phyloP scores from a whole-genome alignment of 2,113 vertebrate genomes.

The Anser brachyrhynchus region DNA sequence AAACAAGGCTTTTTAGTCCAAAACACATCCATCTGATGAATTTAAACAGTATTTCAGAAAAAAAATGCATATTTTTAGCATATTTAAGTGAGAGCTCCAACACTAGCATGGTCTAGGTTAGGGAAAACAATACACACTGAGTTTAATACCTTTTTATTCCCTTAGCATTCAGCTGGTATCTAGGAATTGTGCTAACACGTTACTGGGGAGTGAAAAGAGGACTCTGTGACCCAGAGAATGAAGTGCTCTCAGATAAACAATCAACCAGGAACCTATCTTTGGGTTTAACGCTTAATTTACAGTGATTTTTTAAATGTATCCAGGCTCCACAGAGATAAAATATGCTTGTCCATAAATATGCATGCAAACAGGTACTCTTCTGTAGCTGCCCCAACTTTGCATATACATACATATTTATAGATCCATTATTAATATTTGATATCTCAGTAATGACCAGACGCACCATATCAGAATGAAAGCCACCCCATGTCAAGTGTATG shows the following conservation, averaged over 20 bases:
- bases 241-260: neutral
- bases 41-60: conserved; percentile 12
- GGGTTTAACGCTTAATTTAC: neutral
- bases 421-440: neutral
- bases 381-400: neutral
- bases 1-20: conserved; percentile 8
- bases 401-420: conserved; percentile 19
- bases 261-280: neutral
- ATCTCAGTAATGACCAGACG: neutral
- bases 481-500: rapidly evolving
- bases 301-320: neutral
- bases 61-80: neutral
- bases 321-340: neutral
- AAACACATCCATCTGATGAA: conserved; percentile 1
- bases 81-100: neutral
- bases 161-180: neutral
- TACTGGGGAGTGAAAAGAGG: neutral
- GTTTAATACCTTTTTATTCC: neutral
- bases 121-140: conserved; percentile 12
- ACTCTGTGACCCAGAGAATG: neutral
- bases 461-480: neutral
- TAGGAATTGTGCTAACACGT: neutral
- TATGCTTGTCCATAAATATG: neutral
- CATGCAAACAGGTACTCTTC: neutral
- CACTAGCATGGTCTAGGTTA: neutral